phyloP scores from a whole-genome alignment of 2,113 vertebrate genomes.

The Damaliscus lunatus region DNA sequence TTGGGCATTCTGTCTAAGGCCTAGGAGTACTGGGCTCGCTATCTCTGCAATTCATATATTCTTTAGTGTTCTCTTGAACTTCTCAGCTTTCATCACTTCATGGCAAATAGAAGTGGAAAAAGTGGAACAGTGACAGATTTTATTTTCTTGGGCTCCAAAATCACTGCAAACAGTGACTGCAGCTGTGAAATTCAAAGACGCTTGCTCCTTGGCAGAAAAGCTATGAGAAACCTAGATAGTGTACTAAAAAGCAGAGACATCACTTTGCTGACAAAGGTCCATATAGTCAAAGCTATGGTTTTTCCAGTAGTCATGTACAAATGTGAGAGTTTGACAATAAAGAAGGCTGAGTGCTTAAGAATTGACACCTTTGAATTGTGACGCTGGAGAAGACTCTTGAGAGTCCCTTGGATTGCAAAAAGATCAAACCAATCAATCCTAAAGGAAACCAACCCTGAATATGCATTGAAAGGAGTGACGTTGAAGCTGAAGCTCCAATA shows the following conservation, averaged over 20 bases:
- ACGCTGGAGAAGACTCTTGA: not conserved
- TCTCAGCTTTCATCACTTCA: not conserved
- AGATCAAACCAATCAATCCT: not conserved
- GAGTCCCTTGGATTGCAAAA: not conserved
- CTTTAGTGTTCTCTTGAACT: not conserved
- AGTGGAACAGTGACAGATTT: not conserved
- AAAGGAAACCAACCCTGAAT: not conserved
- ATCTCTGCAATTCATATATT: not conserved
- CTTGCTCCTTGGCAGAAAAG: not conserved
- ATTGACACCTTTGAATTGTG: not conserved
- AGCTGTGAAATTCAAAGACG: not conserved
- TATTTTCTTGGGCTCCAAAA: not conserved
- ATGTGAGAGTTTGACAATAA: not conserved
- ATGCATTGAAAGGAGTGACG: not conserved
- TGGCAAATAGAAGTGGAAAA: not conserved
- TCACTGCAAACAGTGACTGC: not conserved
- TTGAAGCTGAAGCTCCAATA: not conserved
- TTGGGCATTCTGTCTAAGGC: not conserved
- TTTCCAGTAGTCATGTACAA: not conserved
- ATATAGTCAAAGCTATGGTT: not conserved
- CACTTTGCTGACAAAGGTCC: not conserved
- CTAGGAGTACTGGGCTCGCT: not conserved
- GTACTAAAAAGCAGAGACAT: not conserved
- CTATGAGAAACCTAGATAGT: not conserved
- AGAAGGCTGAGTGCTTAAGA: not conserved